Percentiles rank a stretch among this genome's conserved stretches.
Conservation (phyloP, 2,797 vertebrate species). For the Typhlichthys eigenmanni region DNA sequence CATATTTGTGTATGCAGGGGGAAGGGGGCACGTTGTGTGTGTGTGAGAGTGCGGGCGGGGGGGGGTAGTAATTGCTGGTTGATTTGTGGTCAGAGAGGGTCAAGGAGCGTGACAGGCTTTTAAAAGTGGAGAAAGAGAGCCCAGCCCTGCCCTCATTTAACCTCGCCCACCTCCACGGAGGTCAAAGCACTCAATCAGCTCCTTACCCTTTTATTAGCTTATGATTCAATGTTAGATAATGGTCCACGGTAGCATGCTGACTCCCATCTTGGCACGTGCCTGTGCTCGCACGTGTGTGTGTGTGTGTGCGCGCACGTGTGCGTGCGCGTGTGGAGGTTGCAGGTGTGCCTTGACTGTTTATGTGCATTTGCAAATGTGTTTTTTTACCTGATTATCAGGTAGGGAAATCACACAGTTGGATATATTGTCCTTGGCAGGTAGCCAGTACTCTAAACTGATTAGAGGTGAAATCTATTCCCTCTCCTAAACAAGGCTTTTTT, state of each 20-base stretch:
- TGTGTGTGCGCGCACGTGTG: background rate
- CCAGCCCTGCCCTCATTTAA: conserved; percentile 55
- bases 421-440: background rate
- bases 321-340: background rate
- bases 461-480: background rate
- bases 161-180: conserved; percentile 48
- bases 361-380: background rate
- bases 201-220: conserved; percentile 49
- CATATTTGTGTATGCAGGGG: conserved; percentile 18
- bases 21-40: conserved; percentile 5
- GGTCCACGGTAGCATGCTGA: conserved; percentile 7
- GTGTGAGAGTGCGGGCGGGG: background rate
- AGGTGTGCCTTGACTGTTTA: background rate
- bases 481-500: background rate
- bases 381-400: too few species aligned
- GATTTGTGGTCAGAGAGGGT: conserved; percentile 66
- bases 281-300: background rate
- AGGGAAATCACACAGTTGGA: too few species aligned
- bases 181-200: conserved; percentile 60
- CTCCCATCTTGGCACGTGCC: background rate
- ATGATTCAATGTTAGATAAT: conserved; percentile 40
- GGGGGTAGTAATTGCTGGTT: conserved; percentile 55
- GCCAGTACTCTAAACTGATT: background rate
- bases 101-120: conserved; percentile 62
- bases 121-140: conserved; percentile 53